Base-by-base conservation (phyloP, 2,888 invertebrate species). In the Bedellia somnulentella region DNA sequence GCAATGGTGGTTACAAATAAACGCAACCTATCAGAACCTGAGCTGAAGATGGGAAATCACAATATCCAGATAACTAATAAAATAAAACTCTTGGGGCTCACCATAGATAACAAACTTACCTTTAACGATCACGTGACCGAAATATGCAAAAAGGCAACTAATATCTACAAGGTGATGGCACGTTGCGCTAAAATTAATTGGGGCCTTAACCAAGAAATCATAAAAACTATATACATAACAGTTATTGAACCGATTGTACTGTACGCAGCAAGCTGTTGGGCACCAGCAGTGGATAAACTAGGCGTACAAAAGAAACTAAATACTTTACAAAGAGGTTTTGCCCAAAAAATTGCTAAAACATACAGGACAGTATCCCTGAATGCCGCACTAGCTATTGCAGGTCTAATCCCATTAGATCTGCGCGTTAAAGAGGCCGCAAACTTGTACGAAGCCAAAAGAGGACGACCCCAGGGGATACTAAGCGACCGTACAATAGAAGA, bases 71-170 rank as follows among this genome's bases (percentile, higher is more conserved):
- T n/a, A n/a, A n/a, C 16, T 5, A 6, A 10, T 0, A 33, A 37
- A 6, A 35, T 39, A 1, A 39, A 36, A 13, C 15, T 40, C 1
- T 24, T 40, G 3, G 37, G 37, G 1, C 27, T 39, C 10, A 35
- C 27, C 1, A 34, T 39, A 0, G 37, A 39, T 18, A 2, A 28
- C 3, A 30, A 25, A 11, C 25, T 30, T 4, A 30, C 30, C 6
- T 30, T 30, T 25, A 30, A 30, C 10, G 25, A 16, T 5, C 30
- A 30, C 10, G 25, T 30, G n/a, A 12, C 29, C 2, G 14, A 13
- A 10, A 17, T 15, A 3, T 29, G 29, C 14, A 29, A 15, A 22
- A 29, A 22, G 15, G 21, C 29, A 15, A 12, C 23, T 3, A 15
- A 23, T 5, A 29, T 29, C 6, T 29, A 29, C 10, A 21, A 22